phyloP scores from a whole-genome alignment of 2,113 vertebrate genomes.

The Delphinus delphis region DNA sequence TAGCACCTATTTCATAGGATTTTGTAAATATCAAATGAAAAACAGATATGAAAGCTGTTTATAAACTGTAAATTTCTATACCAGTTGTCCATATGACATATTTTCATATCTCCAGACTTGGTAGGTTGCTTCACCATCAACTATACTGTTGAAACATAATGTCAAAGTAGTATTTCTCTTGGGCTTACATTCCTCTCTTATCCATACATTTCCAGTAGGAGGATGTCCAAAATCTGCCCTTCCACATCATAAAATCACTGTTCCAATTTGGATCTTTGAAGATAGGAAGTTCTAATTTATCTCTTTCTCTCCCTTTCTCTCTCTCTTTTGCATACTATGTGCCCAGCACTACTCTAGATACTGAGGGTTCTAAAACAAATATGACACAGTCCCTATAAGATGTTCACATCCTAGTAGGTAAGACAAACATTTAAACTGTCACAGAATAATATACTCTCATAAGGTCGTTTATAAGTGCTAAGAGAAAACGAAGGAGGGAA shows the following conservation, averaged over 20 bases:
- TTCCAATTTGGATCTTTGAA: neutral
- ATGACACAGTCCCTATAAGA: neutral
- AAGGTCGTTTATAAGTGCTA: neutral
- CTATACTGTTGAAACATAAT: neutral
- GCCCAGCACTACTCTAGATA: neutral
- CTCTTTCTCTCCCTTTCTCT: neutral
- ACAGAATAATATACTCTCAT: neutral
- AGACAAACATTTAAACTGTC: neutral
- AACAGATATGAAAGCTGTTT: neutral
- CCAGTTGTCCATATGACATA: neutral
- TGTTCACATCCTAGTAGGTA: neutral
- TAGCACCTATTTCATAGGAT: neutral
- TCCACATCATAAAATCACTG: neutral
- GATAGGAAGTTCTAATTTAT: neutral
- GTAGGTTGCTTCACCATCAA: neutral
- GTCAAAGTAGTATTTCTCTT: neutral
- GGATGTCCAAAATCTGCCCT: neutral
- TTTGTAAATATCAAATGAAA: slow-evolving; percentile 14
- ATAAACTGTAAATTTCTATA: neutral
- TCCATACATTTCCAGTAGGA: neutral
- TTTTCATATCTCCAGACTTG: neutral
- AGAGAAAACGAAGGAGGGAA: neutral
- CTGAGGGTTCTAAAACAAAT: neutral
- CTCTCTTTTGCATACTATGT: neutral
- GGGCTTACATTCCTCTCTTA: neutral